phyloP scores from a whole-genome alignment of 2,888 invertebrate genomes.

The Diaprepes abbreviatus region DNA sequence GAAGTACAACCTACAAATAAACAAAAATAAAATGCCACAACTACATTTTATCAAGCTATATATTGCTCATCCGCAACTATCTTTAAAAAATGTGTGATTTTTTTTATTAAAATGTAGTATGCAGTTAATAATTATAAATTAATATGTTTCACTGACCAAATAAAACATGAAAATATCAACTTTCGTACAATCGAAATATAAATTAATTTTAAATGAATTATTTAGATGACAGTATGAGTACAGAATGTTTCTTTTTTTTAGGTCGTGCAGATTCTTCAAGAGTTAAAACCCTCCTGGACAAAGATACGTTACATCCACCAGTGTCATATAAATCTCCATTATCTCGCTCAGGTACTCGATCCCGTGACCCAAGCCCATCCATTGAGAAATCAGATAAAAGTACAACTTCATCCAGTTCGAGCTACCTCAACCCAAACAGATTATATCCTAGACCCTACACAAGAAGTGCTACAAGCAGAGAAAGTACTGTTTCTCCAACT shows the following conservation, averaged over 20 bases:
- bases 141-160: too few relatives aligned
- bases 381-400: constrained; percentile 63
- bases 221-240: too few relatives aligned
- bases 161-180: too few relatives aligned
- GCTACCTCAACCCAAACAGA: constrained; percentile 68
- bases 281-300: constrained; percentile 59
- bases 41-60: too few relatives aligned
- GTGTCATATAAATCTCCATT: constrained; percentile 68
- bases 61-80: too few relatives aligned
- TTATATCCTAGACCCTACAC: constrained; percentile 69
- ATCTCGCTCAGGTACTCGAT: constrained; percentile 59
- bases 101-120: too few relatives aligned
- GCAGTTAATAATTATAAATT: too few relatives aligned
- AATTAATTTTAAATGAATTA: too few relatives aligned
- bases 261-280: constrained; percentile 48
- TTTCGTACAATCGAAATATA: too few relatives aligned
- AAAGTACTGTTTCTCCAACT: constrained; percentile 60
- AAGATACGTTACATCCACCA: constrained; percentile 66
- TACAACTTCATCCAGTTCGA: constrained; percentile 68
- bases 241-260: constrained; percentile 39
- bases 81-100: too few relatives aligned
- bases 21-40: too few relatives aligned
- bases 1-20: too few relatives aligned
- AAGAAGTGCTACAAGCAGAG: constrained; percentile 61
- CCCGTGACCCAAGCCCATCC: constrained; percentile 72